Evolutionary conservation across 23 tunicate genomes (phyloP).

Genomic region (Halocynthia roretzi): DNA sequence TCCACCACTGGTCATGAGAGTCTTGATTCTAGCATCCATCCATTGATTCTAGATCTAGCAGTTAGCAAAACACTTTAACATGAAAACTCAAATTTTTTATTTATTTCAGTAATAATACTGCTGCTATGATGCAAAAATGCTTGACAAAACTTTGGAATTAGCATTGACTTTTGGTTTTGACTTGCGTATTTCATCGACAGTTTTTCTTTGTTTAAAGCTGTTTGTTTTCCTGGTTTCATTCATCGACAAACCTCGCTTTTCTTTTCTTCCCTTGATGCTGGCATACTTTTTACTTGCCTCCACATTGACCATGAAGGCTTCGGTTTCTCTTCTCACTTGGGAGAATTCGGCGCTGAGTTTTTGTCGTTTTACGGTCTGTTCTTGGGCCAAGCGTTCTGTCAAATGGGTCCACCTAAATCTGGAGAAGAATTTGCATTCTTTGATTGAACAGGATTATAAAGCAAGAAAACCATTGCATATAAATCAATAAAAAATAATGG

Average conservation of each 20-base stretch:
- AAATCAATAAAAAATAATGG: neutral
- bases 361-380: slow-evolving; percentile 40
- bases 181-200: slow-evolving; percentile 68
- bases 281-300: slow-evolving; percentile 43
- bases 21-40: no score
- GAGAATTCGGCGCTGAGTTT: slow-evolving; percentile 55
- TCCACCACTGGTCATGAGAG: no score
- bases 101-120: no score
- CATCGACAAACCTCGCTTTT: slow-evolving; percentile 55
- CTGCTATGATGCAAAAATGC: slow-evolving; percentile 10
- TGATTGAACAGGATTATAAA: no score
- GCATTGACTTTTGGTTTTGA: slow-evolving; percentile 6
- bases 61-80: no score
- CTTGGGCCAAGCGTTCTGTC: slow-evolving; percentile 49
- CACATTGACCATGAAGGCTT: slow-evolving; percentile 51
- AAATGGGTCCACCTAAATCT: slow-evolving; percentile 90
- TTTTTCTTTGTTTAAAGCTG: slow-evolving; percentile 65
- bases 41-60: no score
- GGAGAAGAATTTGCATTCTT: slow-evolving; percentile 6
- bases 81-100: no score
- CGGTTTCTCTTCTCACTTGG: slow-evolving; percentile 70
- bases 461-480: no score
- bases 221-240: slow-evolving; percentile 26
- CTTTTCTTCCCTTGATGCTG: slow-evolving; percentile 56
- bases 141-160: slow-evolving; percentile 8